phyloP scores from a whole-genome alignment of 2,113 vertebrate genomes.

The Paradoxurus hermaphroditus region DNA sequence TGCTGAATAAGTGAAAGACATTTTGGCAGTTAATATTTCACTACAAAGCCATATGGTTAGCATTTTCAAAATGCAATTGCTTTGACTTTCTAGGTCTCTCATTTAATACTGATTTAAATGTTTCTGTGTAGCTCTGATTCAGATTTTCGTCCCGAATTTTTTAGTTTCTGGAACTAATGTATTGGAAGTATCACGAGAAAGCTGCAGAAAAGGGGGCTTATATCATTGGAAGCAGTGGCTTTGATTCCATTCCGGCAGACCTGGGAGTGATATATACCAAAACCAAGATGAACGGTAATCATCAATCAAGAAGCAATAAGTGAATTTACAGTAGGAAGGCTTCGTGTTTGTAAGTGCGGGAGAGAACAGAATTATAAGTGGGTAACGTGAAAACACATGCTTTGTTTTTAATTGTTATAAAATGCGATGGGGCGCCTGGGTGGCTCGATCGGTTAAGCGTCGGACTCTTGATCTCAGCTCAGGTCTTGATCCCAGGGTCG shows the following conservation, averaged over 20 bases:
- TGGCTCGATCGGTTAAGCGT: too few relatives aligned
- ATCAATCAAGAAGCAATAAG: slow-evolving; percentile 3
- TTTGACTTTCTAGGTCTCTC: slow-evolving; percentile 23
- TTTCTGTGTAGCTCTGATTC: slow-evolving; percentile 24
- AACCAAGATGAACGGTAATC: slow-evolving; percentile 92
- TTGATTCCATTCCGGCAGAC: slow-evolving; percentile 97
- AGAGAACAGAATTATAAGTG: neutral
- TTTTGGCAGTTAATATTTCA: neutral
- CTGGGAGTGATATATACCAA: slow-evolving; percentile 94
- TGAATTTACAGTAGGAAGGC: neutral
- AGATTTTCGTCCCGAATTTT: slow-evolving; percentile 69
- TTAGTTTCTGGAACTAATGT: slow-evolving; percentile 95
- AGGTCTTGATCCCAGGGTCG: too few relatives aligned
- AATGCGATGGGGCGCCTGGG: neutral
- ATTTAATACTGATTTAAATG: neutral
- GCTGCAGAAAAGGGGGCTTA: slow-evolving; percentile 94
- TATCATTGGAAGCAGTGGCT: slow-evolving; percentile 95
- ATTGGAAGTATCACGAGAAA: slow-evolving; percentile 89
- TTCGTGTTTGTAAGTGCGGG: neutral
- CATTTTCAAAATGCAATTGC: neutral
- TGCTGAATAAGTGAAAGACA: neutral
- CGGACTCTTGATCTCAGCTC: too few relatives aligned
- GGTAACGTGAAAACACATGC: neutral
- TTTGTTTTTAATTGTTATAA: slow-evolving; percentile 15
- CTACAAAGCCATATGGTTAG: neutral